Percentiles rank a stretch among this genome's conserved stretches.
phyloP scores from a whole-genome alignment of 2,888 invertebrate genomes.

The Napeogenes inachia region DNA sequence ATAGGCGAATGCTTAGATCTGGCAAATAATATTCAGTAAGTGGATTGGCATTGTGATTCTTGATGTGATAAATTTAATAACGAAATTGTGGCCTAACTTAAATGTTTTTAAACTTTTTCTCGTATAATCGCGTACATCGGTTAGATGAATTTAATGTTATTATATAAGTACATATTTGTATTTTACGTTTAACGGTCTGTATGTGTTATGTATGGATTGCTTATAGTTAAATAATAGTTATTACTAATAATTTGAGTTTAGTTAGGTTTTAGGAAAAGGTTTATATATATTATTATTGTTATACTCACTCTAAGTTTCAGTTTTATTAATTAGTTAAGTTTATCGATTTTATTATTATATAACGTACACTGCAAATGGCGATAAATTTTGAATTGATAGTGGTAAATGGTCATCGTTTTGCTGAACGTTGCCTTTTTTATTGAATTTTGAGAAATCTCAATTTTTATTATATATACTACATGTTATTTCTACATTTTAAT shows the following conservation, averaged over 20 bases:
- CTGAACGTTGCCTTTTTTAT: background rate
- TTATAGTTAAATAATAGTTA: background rate
- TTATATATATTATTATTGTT: background rate
- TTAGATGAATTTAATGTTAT: background rate
- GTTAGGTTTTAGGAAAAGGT: background rate
- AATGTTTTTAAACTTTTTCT: slow-evolving; percentile 35
- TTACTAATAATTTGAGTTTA: background rate
- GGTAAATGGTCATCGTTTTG: background rate
- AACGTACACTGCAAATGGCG: background rate
- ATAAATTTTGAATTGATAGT: background rate
- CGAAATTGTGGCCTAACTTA: slow-evolving; percentile 63
- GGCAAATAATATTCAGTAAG: background rate
- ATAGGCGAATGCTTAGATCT: too few relatives aligned
- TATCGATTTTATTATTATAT: too few relatives aligned
- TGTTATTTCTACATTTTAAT: slow-evolving; percentile 2
- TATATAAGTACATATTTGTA: too few relatives aligned
- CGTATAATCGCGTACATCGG: slow-evolving; percentile 44
- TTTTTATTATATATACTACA: background rate
- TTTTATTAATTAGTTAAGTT: too few relatives aligned
- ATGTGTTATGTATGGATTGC: too few relatives aligned
- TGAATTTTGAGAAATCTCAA: background rate
- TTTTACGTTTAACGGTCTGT: too few relatives aligned
- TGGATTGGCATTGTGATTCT: slow-evolving; percentile 53
- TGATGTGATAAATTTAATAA: slow-evolving; percentile 62
- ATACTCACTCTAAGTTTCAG: too few relatives aligned